phyloP scores from a whole-genome alignment of 2,797 vertebrate genomes.

The Semotilus atromaculatus region DNA sequence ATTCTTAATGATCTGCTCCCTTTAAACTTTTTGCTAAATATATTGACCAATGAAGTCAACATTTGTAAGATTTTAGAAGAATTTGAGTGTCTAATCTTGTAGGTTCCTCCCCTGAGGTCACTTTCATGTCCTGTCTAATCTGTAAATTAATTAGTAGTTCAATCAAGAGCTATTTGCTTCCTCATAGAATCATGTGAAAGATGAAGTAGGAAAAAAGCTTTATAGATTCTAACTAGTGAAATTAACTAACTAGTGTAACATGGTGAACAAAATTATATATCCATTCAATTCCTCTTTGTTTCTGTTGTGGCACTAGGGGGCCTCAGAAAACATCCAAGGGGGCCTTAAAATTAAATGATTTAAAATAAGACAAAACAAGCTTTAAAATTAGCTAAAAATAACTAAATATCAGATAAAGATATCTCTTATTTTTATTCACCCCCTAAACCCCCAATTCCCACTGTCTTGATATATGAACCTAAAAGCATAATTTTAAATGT shows the following conservation, averaged over 20 bases:
- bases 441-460: too few species aligned
- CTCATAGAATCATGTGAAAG: background rate
- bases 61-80: background rate
- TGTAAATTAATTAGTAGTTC: slow-evolving; percentile 24
- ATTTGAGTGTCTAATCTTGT: background rate
- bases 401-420: too few species aligned
- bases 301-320: background rate
- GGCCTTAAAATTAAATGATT: background rate
- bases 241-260: background rate
- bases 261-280: background rate
- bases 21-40: background rate
- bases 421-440: too few species aligned
- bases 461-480: too few species aligned
- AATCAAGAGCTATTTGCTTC: background rate
- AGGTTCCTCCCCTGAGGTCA: background rate
- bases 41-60: background rate
- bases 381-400: too few species aligned
- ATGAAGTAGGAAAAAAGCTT: background rate
- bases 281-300: background rate
- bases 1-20: background rate
- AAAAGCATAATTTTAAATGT: background rate
- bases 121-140: slow-evolving; percentile 4
- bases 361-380: too few species aligned
- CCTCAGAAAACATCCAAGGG: background rate
- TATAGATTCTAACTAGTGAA: background rate